These are phyloP conservation scores for Diabrotica balteata DNA, from an alignment of 2,888 invertebrate species.

Conservation along the genomic window DNA sequence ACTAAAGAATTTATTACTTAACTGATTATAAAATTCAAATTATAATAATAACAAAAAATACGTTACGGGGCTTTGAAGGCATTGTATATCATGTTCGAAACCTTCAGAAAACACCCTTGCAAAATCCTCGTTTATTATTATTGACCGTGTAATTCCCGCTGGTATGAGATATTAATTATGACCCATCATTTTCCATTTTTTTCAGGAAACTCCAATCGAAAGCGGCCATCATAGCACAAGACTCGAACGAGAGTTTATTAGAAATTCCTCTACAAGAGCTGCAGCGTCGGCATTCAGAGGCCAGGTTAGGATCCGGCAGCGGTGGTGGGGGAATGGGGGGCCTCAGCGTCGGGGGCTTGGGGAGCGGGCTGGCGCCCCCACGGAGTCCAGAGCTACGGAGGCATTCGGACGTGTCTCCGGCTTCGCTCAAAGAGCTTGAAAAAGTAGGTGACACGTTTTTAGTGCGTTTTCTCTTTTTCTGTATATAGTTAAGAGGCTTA, in stretches of 20 bases:
- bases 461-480: slow-evolving; percentile 6
- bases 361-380: slow-evolving; percentile 79
- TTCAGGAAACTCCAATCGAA: slow-evolving; percentile 75
- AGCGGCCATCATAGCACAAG: slow-evolving; percentile 78
- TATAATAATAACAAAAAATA: no score
- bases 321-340: slow-evolving; percentile 63
- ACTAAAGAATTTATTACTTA: no score
- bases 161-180: slow-evolving; percentile 20
- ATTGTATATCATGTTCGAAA: no score
- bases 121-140: slow-evolving; percentile 4
- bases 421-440: slow-evolving; percentile 86
- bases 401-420: slow-evolving; percentile 87
- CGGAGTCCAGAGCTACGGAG: slow-evolving; percentile 82
- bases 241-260: slow-evolving; percentile 83
- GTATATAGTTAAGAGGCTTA: slow-evolving; percentile 24
- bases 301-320: slow-evolving; percentile 69
- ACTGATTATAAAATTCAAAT: no score
- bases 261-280: slow-evolving; percentile 83
- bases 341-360: slow-evolving; percentile 62
- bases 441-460: slow-evolving; percentile 67
- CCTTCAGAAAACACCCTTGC: neutral
- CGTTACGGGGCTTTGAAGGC: no score
- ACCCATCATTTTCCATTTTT: slow-evolving; percentile 11
- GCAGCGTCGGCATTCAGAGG: slow-evolving; percentile 83
- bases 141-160: slow-evolving; percentile 3